Evolutionary conservation across 1,140 invertebrate species (phyloP), one percentile per base, ranked within the genome.

Genomic region (Calephelis virginiensis): DNA sequence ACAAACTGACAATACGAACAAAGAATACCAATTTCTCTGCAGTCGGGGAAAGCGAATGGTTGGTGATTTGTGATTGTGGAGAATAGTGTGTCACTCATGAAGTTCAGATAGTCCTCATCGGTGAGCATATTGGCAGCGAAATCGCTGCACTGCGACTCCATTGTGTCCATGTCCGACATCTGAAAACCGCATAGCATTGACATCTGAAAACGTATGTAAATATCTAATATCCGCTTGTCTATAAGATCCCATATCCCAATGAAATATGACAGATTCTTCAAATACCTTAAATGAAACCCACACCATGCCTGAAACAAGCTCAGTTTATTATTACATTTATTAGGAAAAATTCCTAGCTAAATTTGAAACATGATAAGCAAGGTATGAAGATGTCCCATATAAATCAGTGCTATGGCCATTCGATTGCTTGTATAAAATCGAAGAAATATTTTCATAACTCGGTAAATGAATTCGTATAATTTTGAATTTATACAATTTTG

Each of bases 11-110:
- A 59, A 60, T 50, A 47, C 62, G 17, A 70, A 65, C 65, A 77
- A 70, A 63, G 61, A 81, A 71, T 93, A 99, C 98, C 96, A 75
- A 99, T 97, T 93, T 99, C 98, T 92, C 97, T 94, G 43, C 97
- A 95, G 93, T 99, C 98, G 8, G 98, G 98, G 93, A 99, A 99
- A 68, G 96, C 95, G 92, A 98, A 98, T 14, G 97, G 97, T 86
- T 97, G 97, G 91, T 97, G 97, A 59, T 92, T 94, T 77, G 95
- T 94, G 74, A 98, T 96, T 56, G 96, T 96, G 62, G 96, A 97
- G 86, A 98, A 97, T 46, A 98, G 93, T 37, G 96, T 97, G 83
- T 98, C 97, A 82, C 96, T 97, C 94, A 96, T 96, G 77, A 98
- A 95, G 80, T 96, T 96, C 93, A 97, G 96, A 76, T 97, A 95